Evolutionary conservation across 2,797 vertebrate genomes (phyloP).

Genomic region (Ctenosaura bakeri): DNA sequence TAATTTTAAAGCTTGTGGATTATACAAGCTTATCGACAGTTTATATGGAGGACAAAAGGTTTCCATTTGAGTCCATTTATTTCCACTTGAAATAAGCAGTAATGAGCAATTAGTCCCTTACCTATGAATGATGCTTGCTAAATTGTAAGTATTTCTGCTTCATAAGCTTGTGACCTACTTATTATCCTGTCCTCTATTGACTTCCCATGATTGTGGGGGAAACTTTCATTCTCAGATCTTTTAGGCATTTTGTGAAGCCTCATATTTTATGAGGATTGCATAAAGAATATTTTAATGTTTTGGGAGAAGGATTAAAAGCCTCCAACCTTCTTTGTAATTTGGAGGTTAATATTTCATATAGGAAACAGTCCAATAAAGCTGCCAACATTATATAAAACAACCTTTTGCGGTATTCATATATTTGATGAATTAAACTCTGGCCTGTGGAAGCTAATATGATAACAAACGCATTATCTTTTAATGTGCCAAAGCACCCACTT

Average conservation of each 20-base stretch:
- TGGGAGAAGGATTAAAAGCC: neutral
- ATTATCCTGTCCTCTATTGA: neutral
- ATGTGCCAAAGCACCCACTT: neutral
- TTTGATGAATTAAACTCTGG: neutral
- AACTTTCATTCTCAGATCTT: neutral
- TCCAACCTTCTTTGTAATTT: neutral
- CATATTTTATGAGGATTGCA: neutral
- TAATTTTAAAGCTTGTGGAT: constrained; percentile 2
- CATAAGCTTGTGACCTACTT: constrained; percentile 22
- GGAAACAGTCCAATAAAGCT: neutral
- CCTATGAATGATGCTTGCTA: constrained; percentile 4
- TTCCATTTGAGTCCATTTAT: neutral
- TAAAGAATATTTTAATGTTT: neutral
- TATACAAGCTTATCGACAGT: neutral
- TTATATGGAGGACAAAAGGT: neutral
- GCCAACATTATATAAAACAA: neutral
- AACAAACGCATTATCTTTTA: neutral
- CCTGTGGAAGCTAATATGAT: neutral
- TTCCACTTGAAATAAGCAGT: neutral
- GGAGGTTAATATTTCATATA: neutral
- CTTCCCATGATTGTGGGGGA: neutral
- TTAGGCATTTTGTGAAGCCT: neutral
- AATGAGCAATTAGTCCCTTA: constrained; percentile 27
- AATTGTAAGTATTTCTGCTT: constrained; percentile 21
- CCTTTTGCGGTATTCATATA: neutral